Percentiles rank a stretch among this genome's conserved stretches.
These are phyloP conservation scores for Bactericera cockerelli DNA, from an alignment of 1,140 invertebrate species.

Conservation along the genomic window DNA sequence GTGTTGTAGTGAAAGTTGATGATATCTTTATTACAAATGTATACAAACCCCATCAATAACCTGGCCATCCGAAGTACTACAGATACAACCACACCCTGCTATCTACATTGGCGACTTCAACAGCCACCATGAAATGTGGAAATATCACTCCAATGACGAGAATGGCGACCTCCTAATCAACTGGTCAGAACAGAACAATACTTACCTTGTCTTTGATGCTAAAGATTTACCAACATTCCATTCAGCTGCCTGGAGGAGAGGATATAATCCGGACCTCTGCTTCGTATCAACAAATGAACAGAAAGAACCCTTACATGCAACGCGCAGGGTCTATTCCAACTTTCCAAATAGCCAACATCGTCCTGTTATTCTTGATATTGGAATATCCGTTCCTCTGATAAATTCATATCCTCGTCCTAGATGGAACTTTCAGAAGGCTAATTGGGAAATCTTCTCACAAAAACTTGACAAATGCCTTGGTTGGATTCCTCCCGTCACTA, in stretches of 20 bases:
- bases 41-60: slow-evolving; percentile 8
- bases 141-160: too few relatives aligned
- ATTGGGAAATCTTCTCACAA: neutral
- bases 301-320: neutral
- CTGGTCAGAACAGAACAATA: too few relatives aligned
- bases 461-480: neutral
- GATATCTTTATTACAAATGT: slow-evolving; percentile 9
- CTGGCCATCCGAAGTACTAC: neutral
- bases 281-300: neutral
- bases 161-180: too few relatives aligned
- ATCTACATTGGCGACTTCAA: too few relatives aligned
- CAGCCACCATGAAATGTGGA: too few relatives aligned
- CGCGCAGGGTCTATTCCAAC: neutral
- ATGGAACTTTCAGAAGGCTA: slow-evolving; percentile 9
- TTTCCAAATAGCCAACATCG: slow-evolving; percentile 8
- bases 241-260: neutral
- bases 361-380: neutral
- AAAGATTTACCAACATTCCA: slow-evolving; percentile 10
- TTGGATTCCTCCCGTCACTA: neutral
- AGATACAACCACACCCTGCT: neutral
- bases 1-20: neutral
- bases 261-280: slow-evolving; percentile 7
- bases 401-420: slow-evolving; percentile 10
- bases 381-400: neutral
- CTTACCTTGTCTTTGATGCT: slow-evolving; percentile 23